These are phyloP conservation scores for Tarsius wallacei DNA, from an alignment of 2,797 vertebrate species.

Conservation along the genomic window DNA sequence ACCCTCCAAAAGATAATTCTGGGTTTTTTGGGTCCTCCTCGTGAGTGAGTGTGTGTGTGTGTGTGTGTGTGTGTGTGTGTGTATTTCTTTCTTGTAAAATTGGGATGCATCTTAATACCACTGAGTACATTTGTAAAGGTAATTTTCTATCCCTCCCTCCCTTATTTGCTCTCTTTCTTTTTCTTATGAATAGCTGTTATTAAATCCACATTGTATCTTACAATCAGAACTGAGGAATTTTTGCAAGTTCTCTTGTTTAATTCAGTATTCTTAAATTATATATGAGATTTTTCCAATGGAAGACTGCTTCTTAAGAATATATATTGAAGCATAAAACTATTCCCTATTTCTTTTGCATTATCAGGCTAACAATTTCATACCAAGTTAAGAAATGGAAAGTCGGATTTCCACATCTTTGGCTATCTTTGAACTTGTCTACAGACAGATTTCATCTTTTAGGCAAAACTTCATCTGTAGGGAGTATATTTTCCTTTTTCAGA, in stretches of 20 bases:
- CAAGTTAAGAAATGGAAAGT: neutral
- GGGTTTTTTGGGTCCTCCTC: too few species aligned
- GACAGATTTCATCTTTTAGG: slow-evolving; percentile 72
- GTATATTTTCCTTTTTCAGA: neutral
- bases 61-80: neutral
- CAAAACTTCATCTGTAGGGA: neutral
- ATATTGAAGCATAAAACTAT: neutral
- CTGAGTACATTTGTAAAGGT: neutral
- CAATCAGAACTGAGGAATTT: neutral
- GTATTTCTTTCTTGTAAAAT: neutral
- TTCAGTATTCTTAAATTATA: neutral
- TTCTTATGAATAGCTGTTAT: neutral
- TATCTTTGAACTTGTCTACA: slow-evolving; percentile 34
- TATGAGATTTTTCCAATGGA: neutral
- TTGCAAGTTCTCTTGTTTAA: neutral
- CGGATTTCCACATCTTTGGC: neutral
- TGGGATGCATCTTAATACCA: neutral
- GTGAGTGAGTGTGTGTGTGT: neutral
- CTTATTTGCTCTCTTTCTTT: too few species aligned
- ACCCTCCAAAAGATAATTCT: too few species aligned
- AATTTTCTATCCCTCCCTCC: neutral
- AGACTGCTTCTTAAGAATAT: neutral
- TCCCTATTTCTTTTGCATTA: slow-evolving; percentile 7
- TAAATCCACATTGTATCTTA: neutral
- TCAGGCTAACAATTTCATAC: neutral